Evolutionary conservation across 2,113 vertebrate species (phyloP).

Genomic region (Ginglymostoma cirratum): DNA sequence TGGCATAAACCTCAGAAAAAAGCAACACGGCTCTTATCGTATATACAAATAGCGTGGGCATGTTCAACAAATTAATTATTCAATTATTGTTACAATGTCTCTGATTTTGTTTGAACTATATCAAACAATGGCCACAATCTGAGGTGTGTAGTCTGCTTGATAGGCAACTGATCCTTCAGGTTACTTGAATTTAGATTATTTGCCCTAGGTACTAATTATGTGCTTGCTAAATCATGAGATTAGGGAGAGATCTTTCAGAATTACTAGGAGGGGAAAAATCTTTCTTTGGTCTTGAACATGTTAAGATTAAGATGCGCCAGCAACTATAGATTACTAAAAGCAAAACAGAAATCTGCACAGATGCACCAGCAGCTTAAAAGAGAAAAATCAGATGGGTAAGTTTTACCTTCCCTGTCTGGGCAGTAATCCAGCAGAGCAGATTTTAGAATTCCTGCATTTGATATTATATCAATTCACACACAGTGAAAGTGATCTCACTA

Average conservation of each 20-base stretch:
- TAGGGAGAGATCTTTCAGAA: not conserved
- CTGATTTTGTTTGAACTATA: not conserved
- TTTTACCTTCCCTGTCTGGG: not conserved
- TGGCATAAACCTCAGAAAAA: not conserved
- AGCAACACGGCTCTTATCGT: not conserved
- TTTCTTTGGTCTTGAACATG: too few species aligned
- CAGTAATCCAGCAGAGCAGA: not conserved
- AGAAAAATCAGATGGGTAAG: not conserved
- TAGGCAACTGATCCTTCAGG: not conserved
- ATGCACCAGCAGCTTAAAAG: not conserved
- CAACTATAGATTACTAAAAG: not conserved
- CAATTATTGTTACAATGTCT: not conserved
- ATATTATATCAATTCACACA: not conserved
- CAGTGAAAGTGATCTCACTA: not conserved
- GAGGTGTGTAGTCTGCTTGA: not conserved
- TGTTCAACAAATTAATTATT: not conserved
- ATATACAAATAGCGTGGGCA: not conserved
- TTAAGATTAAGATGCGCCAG: not conserved
- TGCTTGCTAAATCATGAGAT: slow-evolving; percentile 2
- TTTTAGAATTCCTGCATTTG: not conserved
- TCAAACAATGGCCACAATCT: not conserved
- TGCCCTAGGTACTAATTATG: not conserved
- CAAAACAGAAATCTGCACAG: not conserved
- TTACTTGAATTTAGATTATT: not conserved
- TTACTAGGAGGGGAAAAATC: not conserved